A percentile compares a stretch with the other conserved stretches of the same genome.
Conservation (phyloP, 2,113 vertebrate species). For the Hyperopisus bebe region DNA sequence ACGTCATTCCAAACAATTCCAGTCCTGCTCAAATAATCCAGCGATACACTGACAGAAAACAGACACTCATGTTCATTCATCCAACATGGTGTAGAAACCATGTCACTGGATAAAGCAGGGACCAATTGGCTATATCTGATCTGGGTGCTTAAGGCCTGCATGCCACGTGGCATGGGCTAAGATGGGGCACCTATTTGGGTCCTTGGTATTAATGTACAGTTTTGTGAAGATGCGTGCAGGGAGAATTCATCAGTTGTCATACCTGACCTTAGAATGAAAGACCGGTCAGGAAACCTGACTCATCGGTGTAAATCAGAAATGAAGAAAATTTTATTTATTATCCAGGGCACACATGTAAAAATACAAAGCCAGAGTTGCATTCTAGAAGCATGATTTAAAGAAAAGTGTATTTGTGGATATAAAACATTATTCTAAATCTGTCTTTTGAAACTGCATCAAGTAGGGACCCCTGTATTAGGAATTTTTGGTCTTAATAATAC, state of each 20-base stretch:
- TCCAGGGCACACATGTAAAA: neutral
- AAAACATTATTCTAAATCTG: neutral
- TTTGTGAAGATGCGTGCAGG: neutral
- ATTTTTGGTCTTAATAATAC: neutral
- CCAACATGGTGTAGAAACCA: neutral
- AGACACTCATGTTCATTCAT: neutral
- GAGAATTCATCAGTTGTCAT: neutral
- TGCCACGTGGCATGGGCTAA: neutral
- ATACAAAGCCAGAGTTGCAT: neutral
- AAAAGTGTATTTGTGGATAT: neutral
- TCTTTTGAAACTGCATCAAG: neutral
- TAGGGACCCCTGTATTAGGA: neutral
- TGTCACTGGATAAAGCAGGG: neutral
- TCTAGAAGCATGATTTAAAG: neutral
- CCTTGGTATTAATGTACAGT: neutral
- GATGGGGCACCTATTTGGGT: neutral
- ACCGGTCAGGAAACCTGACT: neutral
- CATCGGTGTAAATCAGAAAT: neutral
- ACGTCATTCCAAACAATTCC: neutral
- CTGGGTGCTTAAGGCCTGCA: neutral
- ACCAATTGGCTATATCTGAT: neutral
- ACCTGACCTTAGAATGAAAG: neutral
- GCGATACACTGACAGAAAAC: neutral
- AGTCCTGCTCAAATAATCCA: neutral
- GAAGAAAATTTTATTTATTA: neutral